Evolutionary conservation across 2,888 invertebrate species (phyloP), one percentile per base, ranked within the genome.

Genomic region (Hoplodrina blanda): DNA sequence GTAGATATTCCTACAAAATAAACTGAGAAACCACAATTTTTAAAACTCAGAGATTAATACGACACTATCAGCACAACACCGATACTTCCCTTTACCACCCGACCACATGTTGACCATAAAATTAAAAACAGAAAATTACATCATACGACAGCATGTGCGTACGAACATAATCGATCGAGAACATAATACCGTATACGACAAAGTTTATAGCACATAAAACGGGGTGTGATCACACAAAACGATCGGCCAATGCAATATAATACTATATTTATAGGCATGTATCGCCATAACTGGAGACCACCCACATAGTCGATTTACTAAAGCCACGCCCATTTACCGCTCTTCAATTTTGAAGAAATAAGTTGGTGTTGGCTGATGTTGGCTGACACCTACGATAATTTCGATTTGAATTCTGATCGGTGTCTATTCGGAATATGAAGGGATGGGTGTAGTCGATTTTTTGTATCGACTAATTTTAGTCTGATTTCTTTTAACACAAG

Each of bases 291-390:
- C 86, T 71, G 84, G 78, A 80, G 95, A 91, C 95, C 95, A 95
- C 95, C 94, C 94, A 94, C 88, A 85, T 82, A 68, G 90, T 86
- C 88, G 89, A 91, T 93, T 91, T 89, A 87, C 68, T 63, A 79
- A 78, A 37, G 69, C 91, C 92, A 89, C 95, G 93, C 94, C 95
- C 88, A 86, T 85, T 82, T 80, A 81, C 88, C 90, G 93, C 89
- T 91, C 90, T 89, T 91, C 92, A 92, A 94, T 94, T 92, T 92
- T 87, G 90, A 90, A 90, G 90, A 89, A 91, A 90, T 91, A 71
- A 55, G 54, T 52, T 69, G 61, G 61, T 79, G 73, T 73, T 72
- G 68, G 59, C 62, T 84, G 83, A 86, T 85, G 84, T 86, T 62
- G 17, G 54, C 50, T 65, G 86, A 87, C 91, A 91, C 90, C 89